Evolutionary conservation across 2,113 vertebrate genomes (phyloP), one percentile per base, ranked within the genome.

Genomic region (Dromas ardeola): DNA sequence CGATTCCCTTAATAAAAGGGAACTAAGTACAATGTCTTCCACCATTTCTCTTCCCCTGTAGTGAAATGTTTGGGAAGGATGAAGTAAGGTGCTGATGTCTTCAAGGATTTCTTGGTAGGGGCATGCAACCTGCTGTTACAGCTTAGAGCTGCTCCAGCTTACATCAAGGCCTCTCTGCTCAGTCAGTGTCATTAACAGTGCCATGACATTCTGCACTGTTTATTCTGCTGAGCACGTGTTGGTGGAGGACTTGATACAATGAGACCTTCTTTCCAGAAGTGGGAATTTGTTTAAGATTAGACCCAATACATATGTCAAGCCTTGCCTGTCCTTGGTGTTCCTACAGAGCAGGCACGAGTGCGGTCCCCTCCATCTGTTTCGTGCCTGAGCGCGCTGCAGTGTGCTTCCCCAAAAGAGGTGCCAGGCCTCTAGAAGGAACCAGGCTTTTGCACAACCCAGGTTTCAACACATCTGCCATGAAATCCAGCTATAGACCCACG

Each of bases 381-480:
- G 0, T 47, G 50, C 38, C 61, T n/a, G n/a, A 53, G 34, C 5
- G 6, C 1, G 0, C 40, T 69, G 23, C 27, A 27, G 7, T 14
- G 23, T 30, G 4, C 32, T 65, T 53, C 22, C 14, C 30, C 25
- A 23, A 25, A 58, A 69, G 22, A 59, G 1, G 0, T 50, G 23
- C n/a, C 30, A 76, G 56, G 30, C 23, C 36, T 76, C 36, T 82
- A 67, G 81, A 59, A 84, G 49, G 66, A 87, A 5, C 14, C 27
- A 81, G 74, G 11, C 32, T 81, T 90, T 91, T 91, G 66, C 36
- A 63, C 77, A 79, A 40, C 25, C 3, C 21, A 10, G 7, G 49
- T 96, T 90, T 92, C 61, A 58, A 63, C 88, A 77, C 63, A 58
- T 4, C 55, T 73, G 15, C 72, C 43, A 19, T 3, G 13, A 90